Conservation (phyloP, 2,797 vertebrate genomes). For the Austrolebias charrua region DNA sequence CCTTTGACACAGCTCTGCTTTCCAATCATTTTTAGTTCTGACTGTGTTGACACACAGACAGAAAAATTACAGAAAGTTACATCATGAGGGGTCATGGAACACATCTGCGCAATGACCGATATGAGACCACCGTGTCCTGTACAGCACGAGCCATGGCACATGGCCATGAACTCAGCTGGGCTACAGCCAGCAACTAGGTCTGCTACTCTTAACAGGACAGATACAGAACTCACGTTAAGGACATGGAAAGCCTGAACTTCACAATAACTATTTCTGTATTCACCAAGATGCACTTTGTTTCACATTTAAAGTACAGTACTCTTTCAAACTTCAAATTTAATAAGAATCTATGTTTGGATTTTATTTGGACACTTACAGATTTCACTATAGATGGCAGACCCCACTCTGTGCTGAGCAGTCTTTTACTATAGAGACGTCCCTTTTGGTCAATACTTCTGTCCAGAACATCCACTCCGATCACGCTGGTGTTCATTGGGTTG, state of each 20-base stretch:
- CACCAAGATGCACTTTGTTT: not conserved
- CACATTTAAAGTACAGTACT: slow-evolving; percentile 1
- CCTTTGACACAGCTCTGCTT: slow-evolving; percentile 5
- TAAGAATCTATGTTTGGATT: not conserved
- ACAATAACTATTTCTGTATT: slow-evolving; percentile 13
- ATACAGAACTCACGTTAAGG: slow-evolving; percentile 58
- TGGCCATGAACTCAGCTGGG: slow-evolving; percentile 27
- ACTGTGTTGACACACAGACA: slow-evolving; percentile 9
- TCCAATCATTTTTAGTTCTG: slow-evolving; percentile 36
- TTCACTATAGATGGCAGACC: slow-evolving; percentile 94
- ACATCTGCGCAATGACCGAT: slow-evolving; percentile 48
- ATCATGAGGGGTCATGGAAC: slow-evolving; percentile 51
- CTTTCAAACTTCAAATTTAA: not conserved
- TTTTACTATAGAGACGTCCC: slow-evolving; percentile 90
- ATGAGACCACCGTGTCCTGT: slow-evolving; percentile 54
- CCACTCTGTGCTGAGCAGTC: slow-evolving; percentile 97
- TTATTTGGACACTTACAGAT: slow-evolving; percentile 79
- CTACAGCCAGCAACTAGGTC: slow-evolving; percentile 14
- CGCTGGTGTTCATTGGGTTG: slow-evolving; percentile 96
- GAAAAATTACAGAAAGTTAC: slow-evolving; percentile 57
- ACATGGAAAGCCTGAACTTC: slow-evolving; percentile 32
- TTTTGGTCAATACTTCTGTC: slow-evolving; percentile 83
- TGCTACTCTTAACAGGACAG: slow-evolving; percentile 34
- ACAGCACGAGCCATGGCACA: slow-evolving; percentile 54
- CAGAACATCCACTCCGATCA: slow-evolving; percentile 94